Conservation (phyloP, 2,113 vertebrate species). For the Ibidorhyncha struthersii region DNA sequence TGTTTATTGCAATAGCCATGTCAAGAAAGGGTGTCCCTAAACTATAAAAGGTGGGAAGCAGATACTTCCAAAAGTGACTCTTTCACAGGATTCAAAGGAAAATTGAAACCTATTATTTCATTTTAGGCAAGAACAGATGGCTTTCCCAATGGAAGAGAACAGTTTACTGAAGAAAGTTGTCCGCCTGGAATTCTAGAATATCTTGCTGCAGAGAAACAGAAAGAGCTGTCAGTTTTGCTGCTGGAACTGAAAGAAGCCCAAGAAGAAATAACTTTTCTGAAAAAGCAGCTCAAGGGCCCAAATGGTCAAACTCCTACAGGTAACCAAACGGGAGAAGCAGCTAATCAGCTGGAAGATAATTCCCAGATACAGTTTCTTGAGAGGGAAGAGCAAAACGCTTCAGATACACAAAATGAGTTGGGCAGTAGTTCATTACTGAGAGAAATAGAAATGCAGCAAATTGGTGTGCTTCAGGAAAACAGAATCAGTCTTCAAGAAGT, state of each 20-base stretch:
- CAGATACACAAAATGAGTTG: background rate
- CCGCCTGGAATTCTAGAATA: slow-evolving; percentile 23
- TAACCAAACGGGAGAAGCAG: background rate
- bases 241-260: slow-evolving; percentile 78
- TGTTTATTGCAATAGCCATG: background rate
- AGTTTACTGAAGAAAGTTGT: background rate
- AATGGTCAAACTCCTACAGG: background rate
- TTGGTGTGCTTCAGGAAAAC: background rate
- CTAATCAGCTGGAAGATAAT: background rate
- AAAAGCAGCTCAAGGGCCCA: slow-evolving; percentile 63
- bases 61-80: background rate
- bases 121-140: slow-evolving; percentile 34
- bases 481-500: background rate
- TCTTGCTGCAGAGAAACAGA: slow-evolving; percentile 66
- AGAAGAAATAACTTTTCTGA: slow-evolving; percentile 76
- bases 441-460: slow-evolving; percentile 11
- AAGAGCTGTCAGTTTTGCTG: slow-evolving; percentile 74
- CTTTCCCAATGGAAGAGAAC: background rate
- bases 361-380: background rate
- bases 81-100: background rate
- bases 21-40: background rate
- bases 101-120: background rate
- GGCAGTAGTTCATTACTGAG: background rate
- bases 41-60: background rate
- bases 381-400: background rate